These are phyloP conservation scores for Omphaloscelis lunosa DNA, from an alignment of 2,888 invertebrate species.

Conservation along the genomic window DNA sequence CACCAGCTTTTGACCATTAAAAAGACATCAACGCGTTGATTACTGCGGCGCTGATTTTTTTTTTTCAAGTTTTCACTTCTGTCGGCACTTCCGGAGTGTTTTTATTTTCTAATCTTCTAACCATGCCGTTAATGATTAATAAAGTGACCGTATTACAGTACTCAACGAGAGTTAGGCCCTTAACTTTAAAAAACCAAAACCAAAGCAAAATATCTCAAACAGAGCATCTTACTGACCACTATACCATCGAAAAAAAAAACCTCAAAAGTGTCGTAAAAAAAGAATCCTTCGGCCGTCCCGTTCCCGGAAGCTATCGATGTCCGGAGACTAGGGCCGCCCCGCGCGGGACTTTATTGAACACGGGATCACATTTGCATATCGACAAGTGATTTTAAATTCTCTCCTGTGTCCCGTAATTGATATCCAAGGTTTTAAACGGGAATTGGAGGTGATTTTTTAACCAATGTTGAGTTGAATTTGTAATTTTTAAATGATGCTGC, in stretches of 20 bases:
- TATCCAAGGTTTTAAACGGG: conserved; percentile 67
- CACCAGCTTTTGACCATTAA: too few species aligned
- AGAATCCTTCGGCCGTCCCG: conserved; percentile 74
- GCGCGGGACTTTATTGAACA: conserved; percentile 75
- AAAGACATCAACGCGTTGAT: too few species aligned
- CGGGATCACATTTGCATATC: conserved; percentile 86
- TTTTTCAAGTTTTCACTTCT: too few species aligned
- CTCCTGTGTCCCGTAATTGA: conserved; percentile 78
- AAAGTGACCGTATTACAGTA: too few species aligned
- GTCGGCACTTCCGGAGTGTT: too few species aligned
- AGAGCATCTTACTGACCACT: conserved; percentile 66
- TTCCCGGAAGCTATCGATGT: conserved; percentile 86
- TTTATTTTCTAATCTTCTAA: too few species aligned
- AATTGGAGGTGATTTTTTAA: conserved; percentile 59
- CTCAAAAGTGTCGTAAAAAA: conserved; percentile 78
- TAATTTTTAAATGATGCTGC: conserved; percentile 49
- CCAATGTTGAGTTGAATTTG: conserved; percentile 28
- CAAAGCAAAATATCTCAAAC: conserved; percentile 25
- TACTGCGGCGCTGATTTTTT: too few species aligned
- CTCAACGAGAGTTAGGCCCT: too few species aligned
- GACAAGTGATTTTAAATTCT: conserved; percentile 78
- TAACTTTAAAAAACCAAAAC: neutral
- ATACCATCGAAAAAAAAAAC: conserved; percentile 70
- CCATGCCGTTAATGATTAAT: too few species aligned
- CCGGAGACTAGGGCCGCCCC: conserved; percentile 71